Conservation (phyloP, 2,113 vertebrate species). For the Rhea americana region DNA sequence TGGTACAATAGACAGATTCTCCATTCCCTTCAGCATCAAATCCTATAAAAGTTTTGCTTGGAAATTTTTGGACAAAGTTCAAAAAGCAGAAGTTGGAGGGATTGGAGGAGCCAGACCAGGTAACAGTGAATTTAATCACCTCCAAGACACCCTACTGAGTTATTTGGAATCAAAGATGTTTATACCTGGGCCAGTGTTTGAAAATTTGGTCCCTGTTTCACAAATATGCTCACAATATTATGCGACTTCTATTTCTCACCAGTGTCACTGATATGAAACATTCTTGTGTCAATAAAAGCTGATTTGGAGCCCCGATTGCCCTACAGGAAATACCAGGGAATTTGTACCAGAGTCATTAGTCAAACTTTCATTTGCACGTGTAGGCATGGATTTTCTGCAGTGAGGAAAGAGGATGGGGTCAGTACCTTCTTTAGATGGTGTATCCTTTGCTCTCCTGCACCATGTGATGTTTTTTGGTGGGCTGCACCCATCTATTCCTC, state of each 20-base stretch:
- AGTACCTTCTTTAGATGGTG: background rate
- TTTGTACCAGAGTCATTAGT: background rate
- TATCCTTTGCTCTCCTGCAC: background rate
- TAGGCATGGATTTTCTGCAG: background rate
- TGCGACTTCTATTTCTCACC: background rate
- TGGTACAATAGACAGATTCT: background rate
- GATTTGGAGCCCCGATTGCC: background rate
- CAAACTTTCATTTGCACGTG: background rate
- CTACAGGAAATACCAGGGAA: background rate
- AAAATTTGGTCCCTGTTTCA: background rate
- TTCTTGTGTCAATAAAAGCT: background rate
- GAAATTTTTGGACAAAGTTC: background rate
- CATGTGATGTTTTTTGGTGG: background rate
- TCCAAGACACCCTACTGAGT: background rate
- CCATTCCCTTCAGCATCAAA: slow-evolving; percentile 27
- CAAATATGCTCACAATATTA: background rate
- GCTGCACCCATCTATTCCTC: background rate
- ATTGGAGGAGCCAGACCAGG: background rate
- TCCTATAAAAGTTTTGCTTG: background rate
- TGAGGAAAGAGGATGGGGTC: background rate
- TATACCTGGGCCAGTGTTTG: background rate
- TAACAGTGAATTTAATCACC: background rate
- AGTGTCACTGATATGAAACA: background rate
- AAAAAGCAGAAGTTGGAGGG: background rate
- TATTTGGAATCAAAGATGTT: background rate